Evolutionary conservation across 2,113 vertebrate species (phyloP).

Genomic region (Corythoichthys haematopterus): DNA sequence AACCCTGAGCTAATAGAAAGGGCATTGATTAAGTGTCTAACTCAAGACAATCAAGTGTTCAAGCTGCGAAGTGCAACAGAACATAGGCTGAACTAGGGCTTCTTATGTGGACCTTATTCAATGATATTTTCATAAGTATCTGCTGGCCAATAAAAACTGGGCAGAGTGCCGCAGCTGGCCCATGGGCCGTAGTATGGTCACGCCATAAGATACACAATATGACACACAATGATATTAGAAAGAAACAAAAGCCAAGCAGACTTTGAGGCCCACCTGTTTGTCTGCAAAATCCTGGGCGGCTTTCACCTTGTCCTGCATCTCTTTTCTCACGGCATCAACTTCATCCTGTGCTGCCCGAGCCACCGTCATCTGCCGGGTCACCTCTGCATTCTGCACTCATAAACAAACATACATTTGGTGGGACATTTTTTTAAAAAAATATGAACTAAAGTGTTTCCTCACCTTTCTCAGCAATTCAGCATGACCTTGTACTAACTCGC

Average conservation of each 20-base stretch:
- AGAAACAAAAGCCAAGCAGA: background rate
- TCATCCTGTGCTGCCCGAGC: constrained; percentile 86
- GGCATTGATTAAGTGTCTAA: too few relatives aligned
- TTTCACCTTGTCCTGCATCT: constrained; percentile 87
- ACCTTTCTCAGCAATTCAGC: constrained; percentile 95
- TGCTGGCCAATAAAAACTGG: too few relatives aligned
- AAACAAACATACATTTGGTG: background rate
- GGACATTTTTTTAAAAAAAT: background rate
- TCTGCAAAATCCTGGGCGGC: constrained; percentile 77
- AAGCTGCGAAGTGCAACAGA: too few relatives aligned
- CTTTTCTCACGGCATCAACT: constrained; percentile 81
- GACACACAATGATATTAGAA: background rate
- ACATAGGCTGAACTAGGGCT: too few relatives aligned
- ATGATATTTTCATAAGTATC: too few relatives aligned
- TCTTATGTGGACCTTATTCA: too few relatives aligned
- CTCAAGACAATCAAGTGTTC: too few relatives aligned
- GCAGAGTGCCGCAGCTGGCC: too few relatives aligned
- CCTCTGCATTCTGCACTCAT: constrained; percentile 84
- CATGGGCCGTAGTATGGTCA: too few relatives aligned
- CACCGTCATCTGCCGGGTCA: constrained; percentile 87
- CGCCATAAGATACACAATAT: too few relatives aligned
- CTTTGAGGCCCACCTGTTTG: constrained; percentile 73
- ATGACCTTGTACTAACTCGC: constrained; percentile 90
- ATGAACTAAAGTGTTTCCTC: background rate
- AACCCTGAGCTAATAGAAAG: too few relatives aligned